Conservation (phyloP, 1,140 invertebrate genomes). For the Pentalonia nigronervosa region DNA sequence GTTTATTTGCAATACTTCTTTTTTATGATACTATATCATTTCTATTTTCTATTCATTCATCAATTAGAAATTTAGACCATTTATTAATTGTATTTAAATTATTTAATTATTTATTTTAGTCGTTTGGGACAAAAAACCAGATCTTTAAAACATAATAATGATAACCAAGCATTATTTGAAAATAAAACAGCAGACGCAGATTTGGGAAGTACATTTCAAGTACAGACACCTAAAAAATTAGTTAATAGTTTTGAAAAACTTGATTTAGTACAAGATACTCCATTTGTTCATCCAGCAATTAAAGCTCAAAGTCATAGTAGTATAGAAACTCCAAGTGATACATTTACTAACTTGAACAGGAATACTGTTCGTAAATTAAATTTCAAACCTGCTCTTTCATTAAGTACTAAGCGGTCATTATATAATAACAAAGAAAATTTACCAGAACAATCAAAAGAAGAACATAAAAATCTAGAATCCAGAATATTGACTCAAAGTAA, state of each 20-base stretch:
- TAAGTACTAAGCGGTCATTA: slow-evolving; percentile 39
- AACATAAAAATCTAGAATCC: not conserved
- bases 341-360: not conserved
- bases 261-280: slow-evolving; percentile 49
- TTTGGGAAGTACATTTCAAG: slow-evolving; percentile 46
- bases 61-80: not conserved
- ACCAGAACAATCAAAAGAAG: not conserved
- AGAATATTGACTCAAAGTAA: not conserved
- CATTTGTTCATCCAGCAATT: slow-evolving; percentile 38
- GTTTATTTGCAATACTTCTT: not conserved
- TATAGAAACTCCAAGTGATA: slow-evolving; percentile 41
- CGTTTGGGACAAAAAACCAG: slow-evolving; percentile 48
- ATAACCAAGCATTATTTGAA: slow-evolving; percentile 32
- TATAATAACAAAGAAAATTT: slow-evolving; percentile 51
- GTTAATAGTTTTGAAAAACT: slow-evolving; percentile 38
- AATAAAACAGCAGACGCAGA: slow-evolving; percentile 51
- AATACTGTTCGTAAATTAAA: slow-evolving; percentile 19
- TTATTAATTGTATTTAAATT: not conserved
- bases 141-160: slow-evolving; percentile 39
- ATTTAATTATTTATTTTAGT: slow-evolving; percentile 23
- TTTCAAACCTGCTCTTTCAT: not conserved
- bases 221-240: slow-evolving; percentile 44
- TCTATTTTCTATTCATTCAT: not conserved
- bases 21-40: not conserved
- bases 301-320: slow-evolving; percentile 36